Percentiles rank a stretch among this genome's conserved stretches.
phyloP scores from a whole-genome alignment of 2,113 vertebrate species.

The Eleginops maclovinus region DNA sequence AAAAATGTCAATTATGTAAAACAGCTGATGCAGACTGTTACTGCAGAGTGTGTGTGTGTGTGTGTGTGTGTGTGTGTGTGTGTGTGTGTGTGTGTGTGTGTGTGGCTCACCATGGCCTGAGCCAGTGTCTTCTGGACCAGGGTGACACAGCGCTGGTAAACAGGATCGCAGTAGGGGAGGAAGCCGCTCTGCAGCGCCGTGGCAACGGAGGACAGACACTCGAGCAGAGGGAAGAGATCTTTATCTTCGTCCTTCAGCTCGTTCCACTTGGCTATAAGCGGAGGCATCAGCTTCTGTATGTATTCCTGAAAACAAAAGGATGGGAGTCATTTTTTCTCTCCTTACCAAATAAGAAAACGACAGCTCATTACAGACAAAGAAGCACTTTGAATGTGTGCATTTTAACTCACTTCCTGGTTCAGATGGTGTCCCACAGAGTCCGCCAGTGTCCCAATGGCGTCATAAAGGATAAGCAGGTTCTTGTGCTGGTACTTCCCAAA shows the following conservation, averaged over 20 bases:
- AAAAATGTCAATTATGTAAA: background rate
- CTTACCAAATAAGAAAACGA: too few species aligned
- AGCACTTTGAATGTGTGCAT: background rate
- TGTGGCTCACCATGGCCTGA: slow-evolving; percentile 91
- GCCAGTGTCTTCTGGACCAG: slow-evolving; percentile 95
- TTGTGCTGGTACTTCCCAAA: slow-evolving; percentile 98
- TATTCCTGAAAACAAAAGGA: slow-evolving; percentile 84
- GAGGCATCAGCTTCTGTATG: slow-evolving; percentile 95
- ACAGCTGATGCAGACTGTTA: background rate
- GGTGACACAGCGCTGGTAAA: slow-evolving; percentile 96
- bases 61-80: too few species aligned
- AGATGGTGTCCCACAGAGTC: slow-evolving; percentile 97
- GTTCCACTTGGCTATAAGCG: slow-evolving; percentile 94
- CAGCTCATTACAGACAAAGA: background rate
- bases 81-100: background rate
- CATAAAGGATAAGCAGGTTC: slow-evolving; percentile 95
- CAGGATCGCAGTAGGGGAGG: slow-evolving; percentile 94
- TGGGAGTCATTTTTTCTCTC: background rate
- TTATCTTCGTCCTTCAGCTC: slow-evolving; percentile 96
- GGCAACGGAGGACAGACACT: slow-evolving; percentile 95
- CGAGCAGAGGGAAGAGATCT: slow-evolving; percentile 92
- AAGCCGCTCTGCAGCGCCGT: slow-evolving; percentile 95
- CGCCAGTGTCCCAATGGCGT: slow-evolving; percentile 93
- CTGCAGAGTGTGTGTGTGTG: background rate
- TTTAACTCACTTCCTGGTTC: slow-evolving; percentile 89